Percentiles rank a stretch among this genome's conserved stretches.
Evolutionary conservation across 2,113 vertebrate genomes (phyloP).

Genomic region (Zosterops hypoxanthus): DNA sequence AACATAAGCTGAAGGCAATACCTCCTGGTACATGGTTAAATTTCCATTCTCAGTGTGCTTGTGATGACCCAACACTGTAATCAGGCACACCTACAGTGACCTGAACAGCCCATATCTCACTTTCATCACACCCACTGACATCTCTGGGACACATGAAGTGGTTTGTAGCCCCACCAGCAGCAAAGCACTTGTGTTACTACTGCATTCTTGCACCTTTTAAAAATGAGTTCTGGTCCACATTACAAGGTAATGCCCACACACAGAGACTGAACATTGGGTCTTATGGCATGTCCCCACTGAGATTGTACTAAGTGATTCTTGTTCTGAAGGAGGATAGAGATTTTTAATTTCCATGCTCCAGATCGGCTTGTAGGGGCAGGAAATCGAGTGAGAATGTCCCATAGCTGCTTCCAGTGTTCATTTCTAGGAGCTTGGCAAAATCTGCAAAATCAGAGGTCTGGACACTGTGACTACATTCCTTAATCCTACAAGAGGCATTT

Average conservation of each 20-base stretch:
- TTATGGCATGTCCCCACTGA: background rate
- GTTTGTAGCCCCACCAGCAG: background rate
- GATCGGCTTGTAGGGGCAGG: background rate
- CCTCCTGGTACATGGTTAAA: background rate
- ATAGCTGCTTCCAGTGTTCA: background rate
- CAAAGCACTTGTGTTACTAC: background rate
- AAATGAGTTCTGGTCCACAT: background rate
- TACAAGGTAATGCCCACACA: background rate
- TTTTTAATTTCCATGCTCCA: background rate
- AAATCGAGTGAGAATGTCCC: background rate
- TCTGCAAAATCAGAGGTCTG: background rate
- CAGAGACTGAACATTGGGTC: too few species aligned
- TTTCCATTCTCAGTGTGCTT: background rate
- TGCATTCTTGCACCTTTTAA: background rate
- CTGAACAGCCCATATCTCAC: background rate
- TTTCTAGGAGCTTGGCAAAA: background rate
- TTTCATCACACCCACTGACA: background rate
- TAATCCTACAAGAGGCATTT: background rate
- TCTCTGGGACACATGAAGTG: background rate
- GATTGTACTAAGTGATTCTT: background rate
- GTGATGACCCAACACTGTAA: background rate
- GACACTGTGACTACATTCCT: background rate
- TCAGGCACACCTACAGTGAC: background rate
- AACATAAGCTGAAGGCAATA: background rate
- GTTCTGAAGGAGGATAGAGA: background rate